Percentiles rank a stretch among this genome's conserved stretches.
Conservation (phyloP, 1,140 invertebrate genomes). For the Lucilia sericata region DNA sequence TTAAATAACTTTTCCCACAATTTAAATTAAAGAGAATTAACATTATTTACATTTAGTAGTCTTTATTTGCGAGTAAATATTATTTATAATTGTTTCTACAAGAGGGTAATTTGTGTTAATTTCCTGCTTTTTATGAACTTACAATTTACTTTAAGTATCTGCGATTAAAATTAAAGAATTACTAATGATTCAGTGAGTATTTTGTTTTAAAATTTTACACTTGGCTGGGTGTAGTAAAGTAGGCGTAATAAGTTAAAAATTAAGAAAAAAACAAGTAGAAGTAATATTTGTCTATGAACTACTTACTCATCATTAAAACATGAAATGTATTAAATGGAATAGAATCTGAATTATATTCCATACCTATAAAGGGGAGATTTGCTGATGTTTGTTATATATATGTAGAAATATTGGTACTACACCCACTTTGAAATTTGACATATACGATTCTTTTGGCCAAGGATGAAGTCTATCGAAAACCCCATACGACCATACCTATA, state of each 20-base stretch:
- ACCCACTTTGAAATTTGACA: too few relatives aligned
- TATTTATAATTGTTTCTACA: neutral
- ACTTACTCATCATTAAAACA: too few relatives aligned
- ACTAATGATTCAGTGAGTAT: neutral
- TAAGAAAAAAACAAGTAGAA: too few relatives aligned
- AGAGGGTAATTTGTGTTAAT: neutral
- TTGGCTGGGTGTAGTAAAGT: neutral
- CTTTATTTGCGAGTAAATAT: neutral
- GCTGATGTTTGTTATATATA: too few relatives aligned
- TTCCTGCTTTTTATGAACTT: neutral
- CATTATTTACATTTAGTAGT: neutral
- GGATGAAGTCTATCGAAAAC: too few relatives aligned
- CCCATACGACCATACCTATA: too few relatives aligned
- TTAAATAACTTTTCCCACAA: neutral
- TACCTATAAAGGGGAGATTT: too few relatives aligned
- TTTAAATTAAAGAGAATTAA: slow-evolving; percentile 6
- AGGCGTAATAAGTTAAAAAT: neutral
- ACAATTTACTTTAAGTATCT: neutral
- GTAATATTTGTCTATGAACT: too few relatives aligned
- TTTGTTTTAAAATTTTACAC: neutral
- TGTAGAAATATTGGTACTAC: too few relatives aligned
- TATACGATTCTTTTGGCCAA: too few relatives aligned
- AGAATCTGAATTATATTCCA: too few relatives aligned
- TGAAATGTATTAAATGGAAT: too few relatives aligned
- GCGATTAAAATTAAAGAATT: neutral